Conservation (phyloP, 1,140 invertebrate genomes). For the Glomeris maerens region DNA sequence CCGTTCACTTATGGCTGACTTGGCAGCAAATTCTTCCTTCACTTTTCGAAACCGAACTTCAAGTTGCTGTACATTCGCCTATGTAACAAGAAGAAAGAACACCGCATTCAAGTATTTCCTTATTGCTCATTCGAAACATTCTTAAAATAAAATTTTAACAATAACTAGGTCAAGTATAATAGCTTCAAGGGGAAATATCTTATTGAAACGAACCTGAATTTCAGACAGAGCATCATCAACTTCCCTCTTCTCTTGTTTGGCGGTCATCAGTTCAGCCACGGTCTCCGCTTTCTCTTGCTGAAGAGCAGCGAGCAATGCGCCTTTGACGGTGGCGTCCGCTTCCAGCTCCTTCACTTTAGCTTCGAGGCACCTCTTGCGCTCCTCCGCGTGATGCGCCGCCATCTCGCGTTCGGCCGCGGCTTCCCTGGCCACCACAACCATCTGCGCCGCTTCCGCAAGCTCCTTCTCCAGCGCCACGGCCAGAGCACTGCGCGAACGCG, state of each 20-base stretch:
- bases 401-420: conserved; percentile 30
- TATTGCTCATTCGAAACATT: too few relatives aligned
- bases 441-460: conserved; percentile 29
- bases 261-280: conserved; percentile 27
- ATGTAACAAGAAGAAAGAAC: too few relatives aligned
- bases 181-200: too few relatives aligned
- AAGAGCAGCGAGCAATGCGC: conserved; percentile 26
- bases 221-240: conserved; percentile 29
- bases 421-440: conserved; percentile 29
- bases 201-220: conserved; percentile 27
- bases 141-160: too few relatives aligned
- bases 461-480: conserved; percentile 29
- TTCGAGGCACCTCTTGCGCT: conserved; percentile 29
- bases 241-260: conserved; percentile 31
- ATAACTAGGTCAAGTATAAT: too few relatives aligned
- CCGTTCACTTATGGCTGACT: conserved; percentile 18
- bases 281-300: conserved; percentile 31
- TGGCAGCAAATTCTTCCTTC: conserved; percentile 31
- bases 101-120: too few relatives aligned
- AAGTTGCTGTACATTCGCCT: conserved; percentile 33
- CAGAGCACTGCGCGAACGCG: conserved; percentile 26
- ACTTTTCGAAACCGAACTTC: conserved; percentile 32
- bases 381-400: conserved; percentile 26
- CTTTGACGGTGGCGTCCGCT: conserved; percentile 22
- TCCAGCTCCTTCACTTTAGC: conserved; percentile 25